Conservation (phyloP, 1,140 invertebrate genomes). For the Kradibia gibbosae region DNA sequence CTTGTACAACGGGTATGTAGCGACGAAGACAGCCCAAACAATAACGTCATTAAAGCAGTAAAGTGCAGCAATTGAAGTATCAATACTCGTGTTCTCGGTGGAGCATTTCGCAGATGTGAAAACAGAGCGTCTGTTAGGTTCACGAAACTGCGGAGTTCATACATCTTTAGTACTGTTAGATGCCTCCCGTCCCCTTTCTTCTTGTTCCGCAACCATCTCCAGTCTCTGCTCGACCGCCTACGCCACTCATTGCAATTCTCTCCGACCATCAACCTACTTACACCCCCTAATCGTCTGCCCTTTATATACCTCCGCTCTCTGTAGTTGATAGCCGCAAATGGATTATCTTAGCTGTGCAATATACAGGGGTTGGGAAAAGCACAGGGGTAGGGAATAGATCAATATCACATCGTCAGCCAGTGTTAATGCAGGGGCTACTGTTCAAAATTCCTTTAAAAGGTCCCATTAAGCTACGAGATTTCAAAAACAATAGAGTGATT, state of each 20-base stretch:
- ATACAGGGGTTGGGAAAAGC: neutral
- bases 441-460: constrained; percentile 30
- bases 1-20: neutral
- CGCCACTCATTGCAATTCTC: too few relatives aligned
- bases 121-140: constrained; percentile 19
- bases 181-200: neutral
- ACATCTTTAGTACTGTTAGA: neutral
- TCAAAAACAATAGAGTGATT: constrained; percentile 23
- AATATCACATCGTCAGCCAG: constrained; percentile 35
- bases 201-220: neutral
- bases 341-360: constrained; percentile 35
- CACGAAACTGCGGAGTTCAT: constrained; percentile 14
- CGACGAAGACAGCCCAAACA: constrained; percentile 18
- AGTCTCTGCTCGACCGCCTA: neutral
- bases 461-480: neutral
- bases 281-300: constrained; percentile 13
- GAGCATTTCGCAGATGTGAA: constrained; percentile 13
- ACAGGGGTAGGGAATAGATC: constrained; percentile 9
- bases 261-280: constrained; percentile 3
- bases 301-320: constrained; percentile 35
- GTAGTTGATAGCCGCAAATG: constrained; percentile 29
- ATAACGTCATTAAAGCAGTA: constrained; percentile 36
- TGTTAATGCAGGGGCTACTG: constrained; percentile 27
- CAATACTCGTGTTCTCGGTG: constrained; percentile 22
- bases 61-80: constrained; percentile 42